Conservation (phyloP, 2,888 invertebrate genomes). For the Prosopocoilus inquinatus region DNA sequence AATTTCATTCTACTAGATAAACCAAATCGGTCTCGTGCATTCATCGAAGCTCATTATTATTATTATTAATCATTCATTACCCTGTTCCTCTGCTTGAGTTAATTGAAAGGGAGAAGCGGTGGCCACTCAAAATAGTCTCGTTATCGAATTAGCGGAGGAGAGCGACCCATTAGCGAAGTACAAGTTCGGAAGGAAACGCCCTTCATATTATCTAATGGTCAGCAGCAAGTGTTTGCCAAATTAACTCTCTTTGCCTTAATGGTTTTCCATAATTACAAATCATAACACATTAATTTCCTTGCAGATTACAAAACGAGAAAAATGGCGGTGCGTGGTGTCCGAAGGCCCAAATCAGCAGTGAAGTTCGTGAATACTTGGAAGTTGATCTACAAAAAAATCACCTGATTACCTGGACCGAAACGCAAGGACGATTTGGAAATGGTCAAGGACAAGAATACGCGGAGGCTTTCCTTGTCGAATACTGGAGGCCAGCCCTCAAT, state of each 20-base stretch:
- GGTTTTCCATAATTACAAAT: background rate
- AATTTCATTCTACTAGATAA: too few species aligned
- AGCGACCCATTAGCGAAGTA: background rate
- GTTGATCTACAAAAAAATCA: conserved; percentile 73
- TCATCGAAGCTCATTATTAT: too few species aligned
- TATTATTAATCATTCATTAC: too few species aligned
- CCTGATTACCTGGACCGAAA: conserved; percentile 80
- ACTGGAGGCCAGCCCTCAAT: conserved; percentile 67
- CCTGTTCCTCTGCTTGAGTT: too few species aligned
- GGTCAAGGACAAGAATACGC: conserved; percentile 88
- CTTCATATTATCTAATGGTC: background rate
- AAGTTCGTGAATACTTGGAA: conserved; percentile 79
- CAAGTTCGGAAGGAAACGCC: background rate
- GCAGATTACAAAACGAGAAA: conserved; percentile 79
- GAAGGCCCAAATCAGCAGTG: conserved; percentile 71
- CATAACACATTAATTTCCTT: conserved; percentile 25
- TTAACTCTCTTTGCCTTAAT: background rate
- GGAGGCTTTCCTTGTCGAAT: conserved; percentile 79
- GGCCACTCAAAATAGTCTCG: background rate
- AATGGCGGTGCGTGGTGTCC: conserved; percentile 95
- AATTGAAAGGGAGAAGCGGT: too few species aligned
- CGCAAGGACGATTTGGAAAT: conserved; percentile 89
- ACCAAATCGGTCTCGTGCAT: too few species aligned
- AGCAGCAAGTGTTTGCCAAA: conserved; percentile 2
- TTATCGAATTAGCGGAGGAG: background rate